A percentile compares a stretch with the other conserved stretches of the same genome.
phyloP scores from a whole-genome alignment of 2,113 vertebrate species.

The Mohoua ochrocephala region DNA sequence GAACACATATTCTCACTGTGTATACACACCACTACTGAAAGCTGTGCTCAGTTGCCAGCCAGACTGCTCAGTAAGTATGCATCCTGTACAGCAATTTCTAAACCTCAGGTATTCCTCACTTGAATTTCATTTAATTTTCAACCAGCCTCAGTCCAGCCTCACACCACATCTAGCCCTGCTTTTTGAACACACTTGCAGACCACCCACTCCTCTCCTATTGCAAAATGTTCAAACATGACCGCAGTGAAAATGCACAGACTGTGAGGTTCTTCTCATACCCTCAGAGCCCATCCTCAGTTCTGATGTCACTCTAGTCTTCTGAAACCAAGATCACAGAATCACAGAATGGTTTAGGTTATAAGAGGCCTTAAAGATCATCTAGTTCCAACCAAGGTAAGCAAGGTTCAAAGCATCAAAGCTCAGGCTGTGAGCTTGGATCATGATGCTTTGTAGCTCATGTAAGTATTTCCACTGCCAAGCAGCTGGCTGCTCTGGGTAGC shows the following conservation, averaged over 20 bases:
- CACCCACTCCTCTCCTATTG: not conserved
- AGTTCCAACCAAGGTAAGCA: not conserved
- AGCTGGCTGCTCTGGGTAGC: not conserved
- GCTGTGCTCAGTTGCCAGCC: slow-evolving; percentile 19
- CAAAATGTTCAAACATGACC: not conserved
- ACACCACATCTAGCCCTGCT: not conserved
- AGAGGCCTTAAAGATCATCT: not conserved
- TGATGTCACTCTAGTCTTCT: not conserved
- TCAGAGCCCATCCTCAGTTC: not conserved
- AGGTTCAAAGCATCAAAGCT: not conserved
- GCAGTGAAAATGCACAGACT: not conserved
- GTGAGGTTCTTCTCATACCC: not conserved
- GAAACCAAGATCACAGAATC: not conserved
- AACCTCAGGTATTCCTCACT: not conserved
- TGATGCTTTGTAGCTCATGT: not conserved
- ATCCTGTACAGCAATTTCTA: not conserved
- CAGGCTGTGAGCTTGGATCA: rapidly evolving
- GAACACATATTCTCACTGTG: not conserved
- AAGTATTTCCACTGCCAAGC: not conserved
- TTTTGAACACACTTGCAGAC: not conserved
- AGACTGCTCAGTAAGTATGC: not conserved
- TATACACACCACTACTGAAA: not conserved
- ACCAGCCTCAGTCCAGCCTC: not conserved
- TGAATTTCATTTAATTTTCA: not conserved
- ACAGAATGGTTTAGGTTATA: not conserved